Base-by-base conservation (phyloP, 2,797 vertebrate genomes). In the Rhinatrema bivittatum region DNA sequence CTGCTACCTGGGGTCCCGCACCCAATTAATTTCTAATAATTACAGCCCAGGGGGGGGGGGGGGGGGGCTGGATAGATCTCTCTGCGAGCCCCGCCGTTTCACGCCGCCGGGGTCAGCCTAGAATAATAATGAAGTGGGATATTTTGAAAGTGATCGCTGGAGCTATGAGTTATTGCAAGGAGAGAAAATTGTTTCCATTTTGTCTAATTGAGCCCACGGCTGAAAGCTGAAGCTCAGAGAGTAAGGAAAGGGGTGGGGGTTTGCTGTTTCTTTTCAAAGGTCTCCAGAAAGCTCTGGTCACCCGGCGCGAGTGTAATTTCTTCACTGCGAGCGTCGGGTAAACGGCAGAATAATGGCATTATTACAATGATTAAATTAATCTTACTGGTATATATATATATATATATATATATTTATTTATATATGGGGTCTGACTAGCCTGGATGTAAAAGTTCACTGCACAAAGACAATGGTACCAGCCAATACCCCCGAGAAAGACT, bases 11-110 rank as follows among this genome's bases (percentile, higher is more conserved):
- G 79, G 87, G 88, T 86, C 86, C 72, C 86, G 86, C 90, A 89
- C 88, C 84, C 87, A 90, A 91, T 95, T 93, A 90, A 92, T 94
- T 87, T 88, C 82, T 88, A 89, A 93, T 94, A 90, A 94, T 91
- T 91, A 86, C 86, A 87, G 78, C 86, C 87, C 85, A 85, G 80
- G 76, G 87, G 87, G 82, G 85, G 78, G 78, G 78, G 68, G 60
- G 80, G 76, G 87, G 87, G 82, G 85, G 78, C 78, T 78, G 68
- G 60, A 75, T 73, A 68, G 78, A 85, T 86, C 66, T 74, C 77
- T 78, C 63, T n/a, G 77, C 80, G 68, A 72, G 72, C 66, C 72
- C 63, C 68, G 70, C 73, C 77, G 78, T 81, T 78, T 66, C 69
- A 71, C 77, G 72, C 81, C 85, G 77, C 70, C 27, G 72, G 65